phyloP scores from a whole-genome alignment of 2,113 vertebrate genomes.

The Cyrtonyx montezumae region DNA sequence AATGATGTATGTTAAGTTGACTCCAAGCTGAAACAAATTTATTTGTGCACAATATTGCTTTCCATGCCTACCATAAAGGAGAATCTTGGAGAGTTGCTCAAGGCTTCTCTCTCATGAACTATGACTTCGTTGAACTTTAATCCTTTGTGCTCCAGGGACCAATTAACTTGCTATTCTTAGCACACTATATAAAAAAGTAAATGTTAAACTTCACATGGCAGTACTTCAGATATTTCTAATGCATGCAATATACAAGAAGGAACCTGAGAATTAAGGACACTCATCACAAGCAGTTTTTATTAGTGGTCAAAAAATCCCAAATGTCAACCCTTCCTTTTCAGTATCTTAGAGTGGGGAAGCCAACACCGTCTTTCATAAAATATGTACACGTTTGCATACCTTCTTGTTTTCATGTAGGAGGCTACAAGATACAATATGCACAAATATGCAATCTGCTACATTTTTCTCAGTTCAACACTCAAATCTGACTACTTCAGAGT shows the following conservation, averaged over 20 bases:
- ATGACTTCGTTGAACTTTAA: neutral
- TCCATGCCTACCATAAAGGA: neutral
- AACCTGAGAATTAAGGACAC: neutral
- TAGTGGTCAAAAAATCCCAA: neutral
- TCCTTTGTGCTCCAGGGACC: neutral
- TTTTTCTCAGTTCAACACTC: slow-evolving; percentile 26
- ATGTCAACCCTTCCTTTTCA: neutral
- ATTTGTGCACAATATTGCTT: neutral
- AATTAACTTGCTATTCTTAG: slow-evolving; percentile 35
- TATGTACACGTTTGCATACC: neutral
- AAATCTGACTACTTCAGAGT: slow-evolving; percentile 58
- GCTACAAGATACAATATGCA: neutral
- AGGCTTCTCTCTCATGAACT: neutral
- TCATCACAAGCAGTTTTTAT: neutral
- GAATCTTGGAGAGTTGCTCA: neutral
- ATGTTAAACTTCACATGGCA: neutral
- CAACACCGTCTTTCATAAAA: neutral
- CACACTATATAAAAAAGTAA: slow-evolving; percentile 20
- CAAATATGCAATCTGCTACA: neutral
- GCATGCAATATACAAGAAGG: neutral
- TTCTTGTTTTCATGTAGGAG: neutral
- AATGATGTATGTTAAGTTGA: neutral
- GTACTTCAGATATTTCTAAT: neutral
- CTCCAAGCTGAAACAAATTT: neutral
- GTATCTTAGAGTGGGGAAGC: neutral